Base-by-base conservation (phyloP, 2,888 invertebrate genomes). In the Tenthredo notha region DNA sequence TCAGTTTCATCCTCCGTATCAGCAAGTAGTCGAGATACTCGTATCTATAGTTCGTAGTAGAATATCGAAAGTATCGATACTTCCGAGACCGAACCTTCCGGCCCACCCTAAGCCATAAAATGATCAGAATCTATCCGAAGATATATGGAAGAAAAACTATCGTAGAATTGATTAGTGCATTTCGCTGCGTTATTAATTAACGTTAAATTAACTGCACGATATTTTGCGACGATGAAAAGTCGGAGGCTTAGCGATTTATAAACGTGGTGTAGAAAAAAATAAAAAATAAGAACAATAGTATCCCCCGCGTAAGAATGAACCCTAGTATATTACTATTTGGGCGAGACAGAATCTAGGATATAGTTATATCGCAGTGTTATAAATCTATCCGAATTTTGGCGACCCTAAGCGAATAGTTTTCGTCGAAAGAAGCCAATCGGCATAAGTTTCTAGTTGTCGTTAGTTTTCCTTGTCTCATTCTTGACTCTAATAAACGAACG, bases 1-100 rank as follows among this genome's bases (percentile, higher is more conserved):
- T 77, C 77, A 77, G 77, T 77, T 77, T 29, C 77, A n/a, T 33
- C 25, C 77, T 15, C 10, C 72, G 37, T 74, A 74, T 74, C 72
- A 4, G 40, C n/a, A 74, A 74, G 72, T 43, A 74, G n/a, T 74
- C 72, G 72, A 74, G 72, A 43, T 74, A 74, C 21, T 12, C 10
- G 72, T 74, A 43, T 74, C 72, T 74, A 74, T 43, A 43, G n/a
- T 74, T 67, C 33, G 29, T 15, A 74, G 25, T 4, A 43, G 72
- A 3, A 74, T 25, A 25, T 40, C 40, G 40, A 43, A 74, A 43
- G n/a, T 74, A n/a, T 15, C 72, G 33, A 33, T 67, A 33, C 29
- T 18, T 33, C 33, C 33, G 33, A 33, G 33, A 33, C 18, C 33
- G 10, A 33, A 15, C 4, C 12, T 29, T 33, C 1, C 33, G 25